Conservation (phyloP, 2,113 vertebrate genomes). For the Plestiodon gilberti region DNA sequence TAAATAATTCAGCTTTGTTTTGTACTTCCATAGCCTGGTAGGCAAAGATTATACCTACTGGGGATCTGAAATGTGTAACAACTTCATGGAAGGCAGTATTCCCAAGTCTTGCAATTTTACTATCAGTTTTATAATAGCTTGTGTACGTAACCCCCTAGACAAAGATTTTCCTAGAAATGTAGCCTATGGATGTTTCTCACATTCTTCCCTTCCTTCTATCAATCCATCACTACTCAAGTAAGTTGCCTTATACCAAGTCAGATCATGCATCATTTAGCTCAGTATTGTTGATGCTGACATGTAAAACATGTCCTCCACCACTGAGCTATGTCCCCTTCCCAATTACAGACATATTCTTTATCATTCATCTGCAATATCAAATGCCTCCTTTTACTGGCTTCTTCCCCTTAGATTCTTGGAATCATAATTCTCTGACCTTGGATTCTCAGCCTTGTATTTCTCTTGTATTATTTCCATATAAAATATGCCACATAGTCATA, state of each 20-base stretch:
- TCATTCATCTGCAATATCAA: too few species aligned
- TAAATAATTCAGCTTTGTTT: background rate
- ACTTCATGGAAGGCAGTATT: background rate
- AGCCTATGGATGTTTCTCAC: background rate
- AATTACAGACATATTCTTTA: too few species aligned
- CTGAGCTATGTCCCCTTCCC: too few species aligned
- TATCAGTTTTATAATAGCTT: background rate
- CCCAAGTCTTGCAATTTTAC: background rate
- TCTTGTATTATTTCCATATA: background rate
- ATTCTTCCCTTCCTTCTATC: background rate
- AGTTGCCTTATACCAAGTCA: background rate
- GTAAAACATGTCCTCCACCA: too few species aligned
- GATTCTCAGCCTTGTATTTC: background rate
- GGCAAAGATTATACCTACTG: background rate
- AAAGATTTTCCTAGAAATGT: background rate
- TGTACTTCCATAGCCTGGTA: background rate
- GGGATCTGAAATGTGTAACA: background rate
- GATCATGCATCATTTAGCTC: too few species aligned
- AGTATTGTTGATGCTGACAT: too few species aligned
- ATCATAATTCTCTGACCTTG: background rate
- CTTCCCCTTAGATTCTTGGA: background rate
- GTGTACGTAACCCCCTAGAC: background rate
- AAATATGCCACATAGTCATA: background rate
- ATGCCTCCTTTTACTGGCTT: too few species aligned
- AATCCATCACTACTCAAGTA: background rate